A percentile compares a stretch with the other conserved stretches of the same genome.
These are phyloP conservation scores for Eupeodes latifasciatus DNA, from an alignment of 2,888 invertebrate species.

Conservation along the genomic window DNA sequence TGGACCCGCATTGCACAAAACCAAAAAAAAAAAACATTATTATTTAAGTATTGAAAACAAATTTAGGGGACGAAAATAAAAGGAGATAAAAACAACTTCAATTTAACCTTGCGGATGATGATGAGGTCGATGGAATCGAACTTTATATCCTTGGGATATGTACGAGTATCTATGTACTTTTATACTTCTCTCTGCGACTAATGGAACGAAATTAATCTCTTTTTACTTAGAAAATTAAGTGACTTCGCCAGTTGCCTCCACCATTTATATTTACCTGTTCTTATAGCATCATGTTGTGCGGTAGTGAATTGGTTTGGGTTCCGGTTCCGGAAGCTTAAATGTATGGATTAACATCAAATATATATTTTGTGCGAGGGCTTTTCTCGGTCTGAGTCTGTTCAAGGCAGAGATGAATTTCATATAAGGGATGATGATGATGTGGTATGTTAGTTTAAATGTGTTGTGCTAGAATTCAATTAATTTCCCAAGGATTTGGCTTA, in stretches of 20 bases:
- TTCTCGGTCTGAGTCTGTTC: constrained; percentile 17
- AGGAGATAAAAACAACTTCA: neutral
- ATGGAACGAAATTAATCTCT: constrained; percentile 69
- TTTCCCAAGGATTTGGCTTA: constrained; percentile 50
- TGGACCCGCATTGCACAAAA: constrained; percentile 22
- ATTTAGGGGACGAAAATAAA: constrained; percentile 17
- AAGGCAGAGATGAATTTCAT: constrained; percentile 33
- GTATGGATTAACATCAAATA: constrained; percentile 62
- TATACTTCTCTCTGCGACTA: constrained; percentile 27
- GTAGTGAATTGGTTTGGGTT: neutral
- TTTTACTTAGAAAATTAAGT: constrained; percentile 56
- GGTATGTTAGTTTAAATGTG: constrained; percentile 28
- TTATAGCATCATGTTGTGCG: neutral
- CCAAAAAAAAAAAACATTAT: constrained; percentile 20
- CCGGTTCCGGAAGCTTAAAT: constrained; percentile 7
- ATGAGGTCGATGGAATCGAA: constrained; percentile 30
- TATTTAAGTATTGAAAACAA: constrained; percentile 31
- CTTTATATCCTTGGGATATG: constrained; percentile 31
- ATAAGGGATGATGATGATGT: constrained; percentile 12
- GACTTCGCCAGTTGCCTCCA: constrained; percentile 25
- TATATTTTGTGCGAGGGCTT: constrained; percentile 49
- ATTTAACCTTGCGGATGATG: constrained; percentile 25
- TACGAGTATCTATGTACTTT: neutral
- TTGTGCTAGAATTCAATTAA: constrained; percentile 67
- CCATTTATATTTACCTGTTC: constrained; percentile 19